These are phyloP conservation scores for Chelon labrosus DNA, from an alignment of 2,797 vertebrate genomes.

Conservation along the genomic window DNA sequence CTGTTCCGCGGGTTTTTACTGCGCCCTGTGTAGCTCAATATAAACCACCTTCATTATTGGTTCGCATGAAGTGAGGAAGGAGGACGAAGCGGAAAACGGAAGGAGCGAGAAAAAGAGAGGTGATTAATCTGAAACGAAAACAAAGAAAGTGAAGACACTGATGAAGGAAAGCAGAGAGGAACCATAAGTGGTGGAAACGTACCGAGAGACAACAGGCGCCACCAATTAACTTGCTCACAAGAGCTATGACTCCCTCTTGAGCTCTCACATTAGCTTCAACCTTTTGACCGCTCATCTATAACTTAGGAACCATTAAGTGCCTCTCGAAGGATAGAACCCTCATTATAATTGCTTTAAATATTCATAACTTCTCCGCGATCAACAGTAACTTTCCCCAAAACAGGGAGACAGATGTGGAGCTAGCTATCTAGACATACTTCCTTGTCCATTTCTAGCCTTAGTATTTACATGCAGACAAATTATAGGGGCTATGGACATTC, in stretches of 20 bases:
- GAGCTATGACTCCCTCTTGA: conserved; percentile 57
- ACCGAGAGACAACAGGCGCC: conserved; percentile 61
- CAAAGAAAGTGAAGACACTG: not conserved
- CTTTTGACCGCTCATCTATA: conserved; percentile 78
- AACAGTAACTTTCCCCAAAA: conserved; percentile 31
- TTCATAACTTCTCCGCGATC: conserved; percentile 56
- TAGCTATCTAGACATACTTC: conserved; percentile 5
- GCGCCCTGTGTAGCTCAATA: conserved; percentile 15
- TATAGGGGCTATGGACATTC: no score
- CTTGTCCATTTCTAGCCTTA: no score
- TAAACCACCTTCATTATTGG: conserved; percentile 23
- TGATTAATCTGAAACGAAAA: not conserved
- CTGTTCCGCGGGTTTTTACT: conserved; percentile 7
- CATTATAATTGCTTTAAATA: conserved; percentile 71
- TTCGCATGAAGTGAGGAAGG: conserved; percentile 7
- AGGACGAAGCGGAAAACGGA: not conserved
- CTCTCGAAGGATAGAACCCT: conserved; percentile 56
- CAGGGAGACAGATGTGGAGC: conserved; percentile 7
- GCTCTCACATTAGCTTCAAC: conserved; percentile 57
- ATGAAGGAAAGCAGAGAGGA: conserved; percentile 23
- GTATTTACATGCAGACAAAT: no score
- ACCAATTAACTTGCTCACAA: conserved; percentile 68
- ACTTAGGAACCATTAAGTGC: conserved; percentile 68
- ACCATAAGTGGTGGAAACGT: conserved; percentile 20
- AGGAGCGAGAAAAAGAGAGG: not conserved